Evolutionary conservation across 2,888 invertebrate genomes (phyloP).

Genomic region (Hydriomena furcata): DNA sequence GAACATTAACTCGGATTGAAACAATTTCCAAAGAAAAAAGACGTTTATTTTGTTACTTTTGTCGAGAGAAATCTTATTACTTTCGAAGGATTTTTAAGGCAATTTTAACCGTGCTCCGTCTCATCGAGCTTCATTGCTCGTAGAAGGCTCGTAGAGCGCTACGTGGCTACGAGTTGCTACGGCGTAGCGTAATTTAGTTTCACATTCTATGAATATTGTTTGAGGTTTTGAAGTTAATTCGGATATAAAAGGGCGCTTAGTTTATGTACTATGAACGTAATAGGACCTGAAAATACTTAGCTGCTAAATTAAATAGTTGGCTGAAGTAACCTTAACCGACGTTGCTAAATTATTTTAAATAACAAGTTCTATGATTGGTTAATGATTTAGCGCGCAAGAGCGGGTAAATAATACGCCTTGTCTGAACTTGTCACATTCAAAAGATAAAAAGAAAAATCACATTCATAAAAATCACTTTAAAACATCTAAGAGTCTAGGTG

Average conservation of each 20-base stretch:
- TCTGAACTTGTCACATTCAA: too few relatives aligned
- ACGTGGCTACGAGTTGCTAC: slow-evolving; percentile 29
- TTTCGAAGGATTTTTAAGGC: slow-evolving; percentile 22
- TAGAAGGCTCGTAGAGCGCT: slow-evolving; percentile 19
- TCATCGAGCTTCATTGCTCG: slow-evolving; percentile 24
- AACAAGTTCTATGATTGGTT: too few relatives aligned
- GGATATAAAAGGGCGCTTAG: background rate
- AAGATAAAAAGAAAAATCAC: too few relatives aligned
- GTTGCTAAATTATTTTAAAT: too few relatives aligned
- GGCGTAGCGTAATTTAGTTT: slow-evolving; percentile 27
- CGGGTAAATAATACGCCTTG: too few relatives aligned
- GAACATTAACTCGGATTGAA: slow-evolving; percentile 23
- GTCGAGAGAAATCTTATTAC: slow-evolving; percentile 18
- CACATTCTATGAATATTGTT: slow-evolving; percentile 14
- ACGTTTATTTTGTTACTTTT: slow-evolving; percentile 16
- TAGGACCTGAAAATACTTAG: too few relatives aligned
- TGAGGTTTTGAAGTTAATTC: slow-evolving; percentile 8
- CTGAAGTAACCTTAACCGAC: too few relatives aligned
- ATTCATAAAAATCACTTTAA: too few relatives aligned
- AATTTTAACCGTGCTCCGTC: slow-evolving; percentile 21
- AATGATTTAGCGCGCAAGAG: too few relatives aligned
- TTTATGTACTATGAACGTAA: too few relatives aligned
- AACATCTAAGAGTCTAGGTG: too few relatives aligned
- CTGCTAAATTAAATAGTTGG: too few relatives aligned
- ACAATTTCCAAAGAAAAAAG: slow-evolving; percentile 19